These are phyloP conservation scores for Drosophila pectinifera DNA, from an alignment of 1,140 invertebrate species.

Conservation along the genomic window DNA sequence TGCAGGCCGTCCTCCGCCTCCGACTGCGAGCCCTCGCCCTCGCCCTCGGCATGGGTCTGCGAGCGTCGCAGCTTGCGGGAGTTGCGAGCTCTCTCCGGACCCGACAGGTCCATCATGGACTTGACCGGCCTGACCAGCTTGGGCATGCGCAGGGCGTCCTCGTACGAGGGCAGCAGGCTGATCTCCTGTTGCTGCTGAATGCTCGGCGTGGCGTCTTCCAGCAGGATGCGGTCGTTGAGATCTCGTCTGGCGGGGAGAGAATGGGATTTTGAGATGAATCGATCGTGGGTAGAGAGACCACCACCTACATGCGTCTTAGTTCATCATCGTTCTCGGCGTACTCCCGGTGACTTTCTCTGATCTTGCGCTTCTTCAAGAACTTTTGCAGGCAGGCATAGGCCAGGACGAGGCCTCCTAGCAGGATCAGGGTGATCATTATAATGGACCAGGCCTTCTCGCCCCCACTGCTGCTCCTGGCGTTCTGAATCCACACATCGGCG, in stretches of 20 bases:
- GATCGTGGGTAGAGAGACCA: no score
- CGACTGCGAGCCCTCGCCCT: constrained; percentile 37
- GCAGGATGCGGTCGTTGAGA: constrained; percentile 86
- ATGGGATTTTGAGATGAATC: no score
- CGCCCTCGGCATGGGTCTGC: constrained; percentile 82
- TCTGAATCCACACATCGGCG: constrained; percentile 86
- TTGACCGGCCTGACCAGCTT: constrained; percentile 87
- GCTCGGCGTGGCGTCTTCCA: constrained; percentile 86
- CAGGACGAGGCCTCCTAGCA: constrained; percentile 26
- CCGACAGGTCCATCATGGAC: constrained; percentile 86
- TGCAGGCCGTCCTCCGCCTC: constrained; percentile 74
- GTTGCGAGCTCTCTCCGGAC: constrained; percentile 28
- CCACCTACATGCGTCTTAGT: constrained; percentile 87
- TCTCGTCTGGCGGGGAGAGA: constrained; percentile 74
- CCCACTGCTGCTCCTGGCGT: constrained; percentile 71
- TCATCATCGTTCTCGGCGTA: constrained; percentile 85
- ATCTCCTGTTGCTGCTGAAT: constrained; percentile 87
- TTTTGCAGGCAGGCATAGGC: constrained; percentile 75
- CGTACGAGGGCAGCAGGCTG: constrained; percentile 89
- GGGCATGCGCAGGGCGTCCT: constrained; percentile 90
- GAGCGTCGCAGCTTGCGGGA: constrained; percentile 80
- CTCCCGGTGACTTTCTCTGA: constrained; percentile 59
- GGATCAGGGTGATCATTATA: constrained; percentile 86
- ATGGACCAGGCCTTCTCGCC: constrained; percentile 88
- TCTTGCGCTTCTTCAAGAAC: constrained; percentile 85